These are phyloP conservation scores for Agrotis segetum DNA, from an alignment of 2,888 invertebrate genomes.

Conservation along the genomic window DNA sequence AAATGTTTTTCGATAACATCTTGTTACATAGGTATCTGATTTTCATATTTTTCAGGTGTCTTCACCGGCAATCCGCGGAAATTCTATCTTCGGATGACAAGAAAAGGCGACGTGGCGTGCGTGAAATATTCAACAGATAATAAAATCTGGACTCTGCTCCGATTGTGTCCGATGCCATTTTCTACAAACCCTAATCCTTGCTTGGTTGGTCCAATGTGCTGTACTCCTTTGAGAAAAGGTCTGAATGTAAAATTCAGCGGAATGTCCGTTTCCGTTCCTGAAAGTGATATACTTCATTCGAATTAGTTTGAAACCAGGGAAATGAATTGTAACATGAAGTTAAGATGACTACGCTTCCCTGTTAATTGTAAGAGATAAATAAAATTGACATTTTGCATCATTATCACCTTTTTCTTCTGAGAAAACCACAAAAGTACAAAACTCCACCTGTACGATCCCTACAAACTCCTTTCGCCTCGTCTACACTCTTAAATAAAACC, in stretches of 20 bases:
- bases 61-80: constrained; percentile 79
- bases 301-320: constrained; percentile 62
- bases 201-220: constrained; percentile 80
- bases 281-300: constrained; percentile 79
- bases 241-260: constrained; percentile 77
- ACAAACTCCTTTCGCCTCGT: too few relatives aligned
- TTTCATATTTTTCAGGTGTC: constrained; percentile 73
- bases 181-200: constrained; percentile 63
- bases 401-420: too few relatives aligned
- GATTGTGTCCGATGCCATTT: constrained; percentile 75
- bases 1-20: too few relatives aligned
- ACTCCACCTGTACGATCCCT: too few relatives aligned
- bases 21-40: neutral
- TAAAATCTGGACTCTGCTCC: constrained; percentile 74
- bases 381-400: too few relatives aligned
- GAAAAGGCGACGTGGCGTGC: constrained; percentile 73
- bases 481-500: constrained; percentile 37
- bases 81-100: constrained; percentile 81
- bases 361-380: too few relatives aligned
- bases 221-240: constrained; percentile 78
- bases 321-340: neutral
- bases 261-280: constrained; percentile 71
- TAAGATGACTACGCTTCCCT: too few relatives aligned
- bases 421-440: neutral
- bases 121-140: constrained; percentile 83